Conservation (phyloP, 37 sponge, comb jelly and placozoan species). For the Tethya wilhelma region DNA sequence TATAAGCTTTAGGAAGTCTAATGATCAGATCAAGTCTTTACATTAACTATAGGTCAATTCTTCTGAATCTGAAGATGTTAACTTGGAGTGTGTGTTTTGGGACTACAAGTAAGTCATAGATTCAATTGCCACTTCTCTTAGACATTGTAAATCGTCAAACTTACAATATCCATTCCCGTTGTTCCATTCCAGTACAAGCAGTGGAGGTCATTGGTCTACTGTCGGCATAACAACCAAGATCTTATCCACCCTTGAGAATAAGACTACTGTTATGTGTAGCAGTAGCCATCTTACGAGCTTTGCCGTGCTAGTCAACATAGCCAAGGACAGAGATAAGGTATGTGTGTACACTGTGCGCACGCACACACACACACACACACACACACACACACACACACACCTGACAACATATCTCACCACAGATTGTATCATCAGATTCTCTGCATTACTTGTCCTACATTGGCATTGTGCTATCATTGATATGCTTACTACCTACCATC, state of each 20-base stretch:
- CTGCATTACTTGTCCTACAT: slow-evolving; percentile 42
- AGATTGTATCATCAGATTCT: too few species aligned
- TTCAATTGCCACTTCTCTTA: too few species aligned
- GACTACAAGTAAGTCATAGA: too few species aligned
- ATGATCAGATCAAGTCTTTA: too few species aligned
- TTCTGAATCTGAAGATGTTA: too few species aligned
- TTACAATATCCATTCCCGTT: too few species aligned
- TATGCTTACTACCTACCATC: slow-evolving; percentile 31
- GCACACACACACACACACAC: background rate
- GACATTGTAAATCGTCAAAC: too few species aligned
- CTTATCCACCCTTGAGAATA: background rate
- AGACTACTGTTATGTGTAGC: background rate
- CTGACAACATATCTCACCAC: too few species aligned
- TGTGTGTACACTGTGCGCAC: background rate
- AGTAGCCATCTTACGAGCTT: slow-evolving; percentile 32
- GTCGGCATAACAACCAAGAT: background rate
- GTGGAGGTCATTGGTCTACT: background rate
- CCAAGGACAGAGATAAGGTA: background rate
- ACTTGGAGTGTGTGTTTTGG: too few species aligned
- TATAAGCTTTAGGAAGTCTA: too few species aligned
- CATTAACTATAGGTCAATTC: too few species aligned
- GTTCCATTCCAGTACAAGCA: too few species aligned
- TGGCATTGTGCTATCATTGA: slow-evolving; percentile 26
- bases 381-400: background rate
- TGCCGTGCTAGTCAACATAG: slow-evolving; percentile 27